These are phyloP conservation scores for Diarsia brunnea DNA, from an alignment of 2,888 invertebrate genomes.

Conservation along the genomic window DNA sequence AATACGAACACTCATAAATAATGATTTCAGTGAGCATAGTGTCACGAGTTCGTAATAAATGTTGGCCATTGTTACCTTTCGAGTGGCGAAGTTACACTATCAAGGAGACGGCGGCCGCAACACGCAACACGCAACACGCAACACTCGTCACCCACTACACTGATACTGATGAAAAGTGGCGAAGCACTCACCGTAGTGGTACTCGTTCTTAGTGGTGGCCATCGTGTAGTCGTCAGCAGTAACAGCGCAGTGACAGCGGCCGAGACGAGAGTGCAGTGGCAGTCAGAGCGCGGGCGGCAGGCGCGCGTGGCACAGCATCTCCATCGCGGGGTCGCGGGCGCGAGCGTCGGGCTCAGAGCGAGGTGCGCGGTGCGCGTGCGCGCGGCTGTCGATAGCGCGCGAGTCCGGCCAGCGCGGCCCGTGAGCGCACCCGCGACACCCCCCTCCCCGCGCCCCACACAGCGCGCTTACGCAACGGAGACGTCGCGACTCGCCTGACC, in stretches of 20 bases:
- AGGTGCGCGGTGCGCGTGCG: constrained; percentile 72
- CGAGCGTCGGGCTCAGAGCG: constrained; percentile 51
- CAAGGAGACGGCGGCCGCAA: constrained; percentile 1
- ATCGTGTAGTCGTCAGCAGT: constrained; percentile 73
- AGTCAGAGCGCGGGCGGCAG: constrained; percentile 50
- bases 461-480: constrained; percentile 70
- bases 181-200: constrained; percentile 83
- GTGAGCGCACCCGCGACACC: constrained; percentile 41
- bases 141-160: background rate
- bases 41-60: constrained; percentile 28
- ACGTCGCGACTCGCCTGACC: constrained; percentile 69
- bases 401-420: constrained; percentile 67
- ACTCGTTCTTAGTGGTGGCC: constrained; percentile 80
- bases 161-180: constrained; percentile 4
- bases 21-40: constrained; percentile 13
- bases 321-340: constrained; percentile 53
- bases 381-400: constrained; percentile 77
- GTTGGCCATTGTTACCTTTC: constrained; percentile 36
- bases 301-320: constrained; percentile 62
- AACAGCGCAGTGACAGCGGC: constrained; percentile 60
- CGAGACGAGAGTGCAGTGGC: constrained; percentile 26
- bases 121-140: background rate
- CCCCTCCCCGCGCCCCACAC: constrained; percentile 46
- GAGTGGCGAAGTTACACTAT: background rate
- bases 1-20: background rate